Conservation (phyloP, 2,888 invertebrate species). For the Drosophila nr. perissopoda region DNA sequence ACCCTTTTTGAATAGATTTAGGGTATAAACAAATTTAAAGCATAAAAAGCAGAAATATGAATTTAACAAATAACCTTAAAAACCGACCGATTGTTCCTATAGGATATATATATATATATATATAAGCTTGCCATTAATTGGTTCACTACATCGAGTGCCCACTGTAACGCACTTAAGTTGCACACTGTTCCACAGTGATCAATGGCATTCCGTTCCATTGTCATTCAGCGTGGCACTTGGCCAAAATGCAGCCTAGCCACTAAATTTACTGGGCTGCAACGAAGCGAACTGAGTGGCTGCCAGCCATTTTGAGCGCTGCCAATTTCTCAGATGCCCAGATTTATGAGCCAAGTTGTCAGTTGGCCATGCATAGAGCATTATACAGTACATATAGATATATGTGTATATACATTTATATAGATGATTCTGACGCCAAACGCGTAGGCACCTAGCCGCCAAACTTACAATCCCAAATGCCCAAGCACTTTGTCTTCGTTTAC, state of each 20-base stretch:
- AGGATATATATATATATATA: background rate
- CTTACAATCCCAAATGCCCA: slow-evolving; percentile 57
- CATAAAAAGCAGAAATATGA: too few species aligned
- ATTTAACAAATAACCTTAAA: background rate
- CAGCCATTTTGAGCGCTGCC: slow-evolving; percentile 57
- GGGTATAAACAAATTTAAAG: too few species aligned
- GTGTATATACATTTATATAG: background rate
- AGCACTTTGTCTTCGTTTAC: slow-evolving; percentile 64
- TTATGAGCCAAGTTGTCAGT: slow-evolving; percentile 66
- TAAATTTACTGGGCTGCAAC: slow-evolving; percentile 62
- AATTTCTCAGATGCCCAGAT: slow-evolving; percentile 64
- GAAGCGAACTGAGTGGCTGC: slow-evolving; percentile 54
- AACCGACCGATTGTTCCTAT: background rate
- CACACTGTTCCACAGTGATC: background rate
- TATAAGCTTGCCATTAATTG: background rate
- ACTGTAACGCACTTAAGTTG: background rate
- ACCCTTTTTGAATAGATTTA: too few species aligned
- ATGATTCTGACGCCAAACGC: slow-evolving; percentile 20
- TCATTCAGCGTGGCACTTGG: slow-evolving; percentile 29
- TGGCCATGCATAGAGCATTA: slow-evolving; percentile 15
- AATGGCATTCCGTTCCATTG: slow-evolving; percentile 11
- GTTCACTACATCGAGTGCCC: background rate
- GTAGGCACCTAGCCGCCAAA: slow-evolving; percentile 33
- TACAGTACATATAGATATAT: background rate
- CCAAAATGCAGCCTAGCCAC: slow-evolving; percentile 40